These are phyloP conservation scores for Drosophila melanica DNA, from an alignment of 1,140 invertebrate species.

Conservation along the genomic window DNA sequence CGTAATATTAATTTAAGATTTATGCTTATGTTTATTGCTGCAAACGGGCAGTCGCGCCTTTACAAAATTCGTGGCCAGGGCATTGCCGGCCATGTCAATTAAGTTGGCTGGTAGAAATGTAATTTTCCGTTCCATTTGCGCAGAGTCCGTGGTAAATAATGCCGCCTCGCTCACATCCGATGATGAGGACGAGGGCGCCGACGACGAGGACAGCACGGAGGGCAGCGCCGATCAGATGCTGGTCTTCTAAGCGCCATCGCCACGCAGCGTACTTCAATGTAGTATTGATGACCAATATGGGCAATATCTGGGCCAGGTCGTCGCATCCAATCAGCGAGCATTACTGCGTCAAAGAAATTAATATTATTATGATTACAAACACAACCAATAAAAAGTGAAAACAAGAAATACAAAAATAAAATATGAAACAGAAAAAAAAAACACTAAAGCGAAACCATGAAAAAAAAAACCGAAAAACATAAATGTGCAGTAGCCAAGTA, in stretches of 20 bases:
- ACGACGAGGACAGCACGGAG: constrained; percentile 88
- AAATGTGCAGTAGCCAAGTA: constrained; percentile 80
- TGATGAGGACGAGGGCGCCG: constrained; percentile 89
- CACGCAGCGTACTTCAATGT: constrained; percentile 19
- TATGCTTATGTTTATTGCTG: constrained; percentile 35
- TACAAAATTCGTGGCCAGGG: constrained; percentile 14
- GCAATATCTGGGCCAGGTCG: constrained; percentile 29
- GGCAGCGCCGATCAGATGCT: constrained; percentile 91
- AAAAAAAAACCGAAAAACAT: constrained; percentile 49
- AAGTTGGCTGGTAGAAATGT: constrained; percentile 27
- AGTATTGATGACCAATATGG: constrained; percentile 42
- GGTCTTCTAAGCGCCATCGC: constrained; percentile 87
- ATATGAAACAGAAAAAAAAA: constrained; percentile 32
- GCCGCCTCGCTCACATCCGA: constrained; percentile 85
- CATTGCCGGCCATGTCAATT: background rate
- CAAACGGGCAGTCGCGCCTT: background rate
- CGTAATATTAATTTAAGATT: constrained; percentile 39
- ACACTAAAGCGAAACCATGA: constrained; percentile 32
- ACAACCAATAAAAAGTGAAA: constrained; percentile 43
- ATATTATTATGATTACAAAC: constrained; percentile 63
- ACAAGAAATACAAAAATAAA: constrained; percentile 7
- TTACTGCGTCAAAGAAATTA: constrained; percentile 65
- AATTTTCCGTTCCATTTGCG: constrained; percentile 70
- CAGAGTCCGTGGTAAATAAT: constrained; percentile 87
- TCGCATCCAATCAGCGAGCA: constrained; percentile 65